Evolutionary conservation across 1,140 invertebrate genomes (phyloP).

Genomic region (Battus philenor): DNA sequence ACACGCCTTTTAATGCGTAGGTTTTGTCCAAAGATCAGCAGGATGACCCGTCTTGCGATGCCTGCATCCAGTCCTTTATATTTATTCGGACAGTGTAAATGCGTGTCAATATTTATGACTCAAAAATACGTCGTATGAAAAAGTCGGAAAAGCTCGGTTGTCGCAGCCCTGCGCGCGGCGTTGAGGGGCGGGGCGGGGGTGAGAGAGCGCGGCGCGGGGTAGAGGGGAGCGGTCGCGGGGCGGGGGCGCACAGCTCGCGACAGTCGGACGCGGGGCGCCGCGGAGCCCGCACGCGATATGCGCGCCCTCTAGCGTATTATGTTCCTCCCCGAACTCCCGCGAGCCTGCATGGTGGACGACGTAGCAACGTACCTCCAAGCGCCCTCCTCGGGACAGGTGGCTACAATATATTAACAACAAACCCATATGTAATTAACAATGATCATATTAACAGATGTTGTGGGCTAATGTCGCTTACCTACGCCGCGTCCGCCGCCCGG

Average conservation of each 20-base stretch:
- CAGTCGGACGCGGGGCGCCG: slow-evolving; percentile 67
- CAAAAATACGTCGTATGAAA: slow-evolving; percentile 13
- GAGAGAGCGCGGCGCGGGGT: slow-evolving; percentile 20
- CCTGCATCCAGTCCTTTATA: too few species aligned
- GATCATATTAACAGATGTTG: slow-evolving; percentile 75
- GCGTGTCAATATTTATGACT: background rate
- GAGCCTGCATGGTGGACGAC: slow-evolving; percentile 74
- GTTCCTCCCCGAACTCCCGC: slow-evolving; percentile 71
- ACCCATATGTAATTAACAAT: slow-evolving; percentile 75
- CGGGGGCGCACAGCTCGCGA: slow-evolving; percentile 26
- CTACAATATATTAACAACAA: slow-evolving; percentile 72
- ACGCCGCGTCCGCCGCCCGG: slow-evolving; percentile 60
- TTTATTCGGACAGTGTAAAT: slow-evolving; percentile 1
- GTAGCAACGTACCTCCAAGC: slow-evolving; percentile 71
- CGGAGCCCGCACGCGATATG: slow-evolving; percentile 64
- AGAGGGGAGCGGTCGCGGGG: slow-evolving; percentile 29
- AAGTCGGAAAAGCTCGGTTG: slow-evolving; percentile 46
- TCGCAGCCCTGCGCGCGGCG: slow-evolving; percentile 39
- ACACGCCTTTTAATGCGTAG: too few species aligned
- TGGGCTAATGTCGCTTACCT: slow-evolving; percentile 71
- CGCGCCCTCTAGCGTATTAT: slow-evolving; percentile 69
- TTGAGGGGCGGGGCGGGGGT: slow-evolving; percentile 19
- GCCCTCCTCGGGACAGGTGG: slow-evolving; percentile 74
- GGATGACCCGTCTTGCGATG: too few species aligned
- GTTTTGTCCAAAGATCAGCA: too few species aligned